Evolutionary conservation across 2,888 invertebrate species (phyloP).

Genomic region (Perizoma affinitatum): DNA sequence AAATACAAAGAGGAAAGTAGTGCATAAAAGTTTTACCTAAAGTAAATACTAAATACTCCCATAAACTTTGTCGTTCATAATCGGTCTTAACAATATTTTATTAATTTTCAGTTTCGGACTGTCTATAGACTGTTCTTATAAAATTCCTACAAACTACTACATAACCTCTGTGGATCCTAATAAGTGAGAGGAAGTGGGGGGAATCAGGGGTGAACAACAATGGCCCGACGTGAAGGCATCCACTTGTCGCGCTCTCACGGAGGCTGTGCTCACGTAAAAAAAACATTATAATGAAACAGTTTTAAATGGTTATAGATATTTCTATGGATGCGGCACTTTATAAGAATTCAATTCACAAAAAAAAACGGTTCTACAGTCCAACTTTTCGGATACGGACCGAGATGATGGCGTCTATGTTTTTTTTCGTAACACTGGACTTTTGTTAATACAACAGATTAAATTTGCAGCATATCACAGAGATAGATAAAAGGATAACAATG

Average conservation of each 20-base stretch:
- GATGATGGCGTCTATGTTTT: too few species aligned
- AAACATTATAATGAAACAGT: slow-evolving; percentile 32
- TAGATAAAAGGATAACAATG: background rate
- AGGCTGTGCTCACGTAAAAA: slow-evolving; percentile 58
- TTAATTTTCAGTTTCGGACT: background rate
- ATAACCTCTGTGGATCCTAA: slow-evolving; percentile 7
- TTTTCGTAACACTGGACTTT: too few species aligned
- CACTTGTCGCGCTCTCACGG: slow-evolving; percentile 78
- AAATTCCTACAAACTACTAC: slow-evolving; percentile 5
- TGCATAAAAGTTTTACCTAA: too few species aligned
- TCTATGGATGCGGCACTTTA: slow-evolving; percentile 24
- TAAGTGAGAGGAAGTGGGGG: slow-evolving; percentile 26
- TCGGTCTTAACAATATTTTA: too few species aligned
- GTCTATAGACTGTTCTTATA: slow-evolving; percentile 9
- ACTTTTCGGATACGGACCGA: too few species aligned
- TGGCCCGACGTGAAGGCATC: slow-evolving; percentile 80
- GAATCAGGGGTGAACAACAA: slow-evolving; percentile 68
- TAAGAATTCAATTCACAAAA: slow-evolving; percentile 17
- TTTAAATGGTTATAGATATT: slow-evolving; percentile 17
- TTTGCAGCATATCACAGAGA: background rate
- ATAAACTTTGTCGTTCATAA: too few species aligned
- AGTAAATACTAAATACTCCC: too few species aligned
- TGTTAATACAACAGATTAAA: too few species aligned
- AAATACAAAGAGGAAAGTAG: too few species aligned
- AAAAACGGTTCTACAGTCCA: background rate